Conservation (phyloP, 2,113 vertebrate genomes). For the Oncorhynchus nerka region DNA sequence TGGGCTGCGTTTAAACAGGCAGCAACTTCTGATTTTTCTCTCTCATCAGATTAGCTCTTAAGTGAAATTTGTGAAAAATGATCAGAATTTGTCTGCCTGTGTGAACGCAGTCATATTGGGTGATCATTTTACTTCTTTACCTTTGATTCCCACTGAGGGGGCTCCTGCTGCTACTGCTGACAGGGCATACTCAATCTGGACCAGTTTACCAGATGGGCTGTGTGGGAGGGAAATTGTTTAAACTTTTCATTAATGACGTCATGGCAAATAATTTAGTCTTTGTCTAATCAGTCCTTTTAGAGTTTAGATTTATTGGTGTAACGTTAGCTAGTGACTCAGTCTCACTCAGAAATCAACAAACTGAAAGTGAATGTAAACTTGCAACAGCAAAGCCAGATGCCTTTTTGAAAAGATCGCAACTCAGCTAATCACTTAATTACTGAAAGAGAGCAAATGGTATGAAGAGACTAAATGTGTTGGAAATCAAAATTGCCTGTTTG, state of each 20-base stretch:
- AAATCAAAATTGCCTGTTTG: too few relatives aligned
- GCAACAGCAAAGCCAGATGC: background rate
- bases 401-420: too few relatives aligned
- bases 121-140: conserved; percentile 61
- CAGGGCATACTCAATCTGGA: conserved; percentile 98
- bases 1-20: background rate
- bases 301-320: too few relatives aligned
- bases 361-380: conserved; percentile 53
- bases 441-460: too few relatives aligned
- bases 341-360: conserved; percentile 26
- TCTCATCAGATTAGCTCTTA: too few relatives aligned
- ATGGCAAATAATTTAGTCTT: too few relatives aligned
- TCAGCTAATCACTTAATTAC: too few relatives aligned
- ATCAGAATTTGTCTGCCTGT: too few relatives aligned
- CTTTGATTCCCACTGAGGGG: conserved; percentile 98
- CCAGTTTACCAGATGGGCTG: conserved; percentile 97
- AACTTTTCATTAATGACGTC: too few relatives aligned
- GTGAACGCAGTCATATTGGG: background rate
- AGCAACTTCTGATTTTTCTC: background rate
- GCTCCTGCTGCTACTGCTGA: conserved; percentile 97
- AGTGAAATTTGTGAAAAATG: background rate
- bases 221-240: conserved; percentile 1
- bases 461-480: too few relatives aligned
- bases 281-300: too few relatives aligned
- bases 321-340: too few relatives aligned